Evolutionary conservation across 2,888 invertebrate species (phyloP), one percentile per base, ranked within the genome.

Genomic region (Drosophila diplacantha): DNA sequence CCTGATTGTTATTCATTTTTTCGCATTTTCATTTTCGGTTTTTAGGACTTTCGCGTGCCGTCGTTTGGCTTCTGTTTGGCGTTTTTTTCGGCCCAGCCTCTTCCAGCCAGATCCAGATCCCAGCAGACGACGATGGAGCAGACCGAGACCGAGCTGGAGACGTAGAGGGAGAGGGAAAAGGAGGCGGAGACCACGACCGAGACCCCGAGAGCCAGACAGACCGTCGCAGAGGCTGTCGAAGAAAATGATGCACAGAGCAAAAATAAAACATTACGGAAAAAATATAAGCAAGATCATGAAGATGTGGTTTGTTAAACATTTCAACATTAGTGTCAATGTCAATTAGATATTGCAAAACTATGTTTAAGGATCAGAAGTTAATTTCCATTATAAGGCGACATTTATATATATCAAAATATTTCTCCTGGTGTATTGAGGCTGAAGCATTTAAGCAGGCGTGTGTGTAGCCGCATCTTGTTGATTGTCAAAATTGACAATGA

Each of bases 401-500:
- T n/a, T 8, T 3, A 11, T 11, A 5, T 43, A 16, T 16, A n/a
- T 24, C n/a, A n/a, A 18, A 7, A 29, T 29, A 18, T 53, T 53
- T 38, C 29, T 20, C 11, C 6, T 2, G 3, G 59, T 59, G 35
- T 20, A 43, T 26, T 29, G 37, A 16, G 54, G 58, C 53, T 60
- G 71, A 20, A 26, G 71, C 75, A 79, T 83, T 80, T 80, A 70
- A 75, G 71, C 79, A 80, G 84, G 66, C 77, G 72, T 74, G 81
- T 59, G 58, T 60, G 60, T 73, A 78, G 75, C 75, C 72, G 71
- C 75, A 67, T 84, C 80, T 75, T 84, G 85, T 77, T 75, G 85
- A 83, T 84, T 84, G 85, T 83, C 81, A 76, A 84, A 84, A 85
- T 84, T 84, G 85, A 83, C 85, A 83, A 81, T 83, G 83, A 84